Evolutionary conservation across 2,888 invertebrate genomes (phyloP), one percentile per base, ranked within the genome.

Genomic region (Pachliopta kotzebuea): DNA sequence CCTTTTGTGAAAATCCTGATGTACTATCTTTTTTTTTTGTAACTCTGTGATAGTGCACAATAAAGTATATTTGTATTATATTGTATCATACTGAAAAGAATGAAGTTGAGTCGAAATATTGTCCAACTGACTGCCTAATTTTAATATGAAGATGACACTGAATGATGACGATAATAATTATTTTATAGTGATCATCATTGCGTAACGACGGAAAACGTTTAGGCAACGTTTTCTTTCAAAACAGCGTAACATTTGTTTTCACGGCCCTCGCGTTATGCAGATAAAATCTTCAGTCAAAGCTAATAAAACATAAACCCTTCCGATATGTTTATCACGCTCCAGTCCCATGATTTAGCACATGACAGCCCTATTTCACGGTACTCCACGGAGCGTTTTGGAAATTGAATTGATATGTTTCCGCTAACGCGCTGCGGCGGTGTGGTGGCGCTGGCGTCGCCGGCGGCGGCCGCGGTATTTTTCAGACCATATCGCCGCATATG

Each of bases 361-460:
- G 83, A 81, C 84, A 83, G 81, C 82, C 80, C 85, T 81, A 86
- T 87, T 85, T 86, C 86, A 88, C 84, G 81, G 80, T 74, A 78
- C 76, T 71, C 73, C 68, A 71, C 73, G 74, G 71, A 67, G 79
- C 79, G 81, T 80, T 81, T 78, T 77, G 77, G 78, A 89, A 90
- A 90, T 90, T 90, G 90, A 91, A 91, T 89, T 91, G 91, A 90
- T 91, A 90, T 87, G 89, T 88, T 86, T 85, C 86, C 84, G 86
- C 85, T 86, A 85, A 85, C 87, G 84, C 72, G 72, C 85, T 83
- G 84, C 72, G 72, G 79, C 76, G 76, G 80, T n/a, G n/a, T n/a
- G n/a, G n/a, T n/a, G n/a, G n/a, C n/a, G n/a, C n/a, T n/a, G n/a
- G n/a, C n/a, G n/a, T n/a, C 75, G 45, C 21, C 4, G 21, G 50